Percentiles rank a stretch among this genome's conserved stretches.
Evolutionary conservation across 23 tunicate species (phyloP).

Genomic region (Clavelina lepadiformis): DNA sequence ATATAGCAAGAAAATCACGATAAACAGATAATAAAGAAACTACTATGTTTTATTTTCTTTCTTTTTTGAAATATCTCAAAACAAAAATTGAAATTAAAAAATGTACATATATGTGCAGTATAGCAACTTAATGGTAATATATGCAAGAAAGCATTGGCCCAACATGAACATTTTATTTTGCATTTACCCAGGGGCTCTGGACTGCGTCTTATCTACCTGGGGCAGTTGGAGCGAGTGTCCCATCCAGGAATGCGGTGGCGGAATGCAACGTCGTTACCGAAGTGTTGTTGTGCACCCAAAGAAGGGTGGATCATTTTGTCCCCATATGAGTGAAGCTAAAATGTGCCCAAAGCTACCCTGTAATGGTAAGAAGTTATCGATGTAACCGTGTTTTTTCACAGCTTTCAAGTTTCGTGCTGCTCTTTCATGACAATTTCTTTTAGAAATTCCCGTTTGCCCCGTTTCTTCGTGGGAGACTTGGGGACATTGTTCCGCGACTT

Average conservation of each 20-base stretch:
- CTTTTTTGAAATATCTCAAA: too few relatives aligned
- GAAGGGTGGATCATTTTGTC: conserved; percentile 89
- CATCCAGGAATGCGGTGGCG: conserved; percentile 95
- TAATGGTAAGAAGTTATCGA: conserved; percentile 37
- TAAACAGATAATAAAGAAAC: too few relatives aligned
- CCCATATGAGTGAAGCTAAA: conserved; percentile 88
- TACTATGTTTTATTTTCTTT: too few relatives aligned
- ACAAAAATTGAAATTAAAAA: too few relatives aligned
- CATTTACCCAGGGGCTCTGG: conserved; percentile 46
- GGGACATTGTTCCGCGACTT: conserved; percentile 89
- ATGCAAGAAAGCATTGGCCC: too few relatives aligned
- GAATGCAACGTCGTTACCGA: conserved; percentile 68
- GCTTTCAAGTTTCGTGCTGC: not conserved
- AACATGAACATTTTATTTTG: too few relatives aligned
- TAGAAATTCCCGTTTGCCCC: conserved; percentile 85
- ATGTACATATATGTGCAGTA: too few relatives aligned
- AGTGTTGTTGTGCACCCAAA: conserved; percentile 57
- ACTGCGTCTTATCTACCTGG: conserved; percentile 77
- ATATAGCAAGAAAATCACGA: too few relatives aligned
- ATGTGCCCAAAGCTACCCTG: conserved; percentile 72
- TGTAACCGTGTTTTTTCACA: not conserved
- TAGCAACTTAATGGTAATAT: too few relatives aligned
- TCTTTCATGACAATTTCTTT: not conserved
- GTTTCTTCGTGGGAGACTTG: conserved; percentile 73
- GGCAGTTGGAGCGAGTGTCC: conserved; percentile 92